Conservation (phyloP, 1,140 invertebrate species). For the Aphidius ervi region DNA sequence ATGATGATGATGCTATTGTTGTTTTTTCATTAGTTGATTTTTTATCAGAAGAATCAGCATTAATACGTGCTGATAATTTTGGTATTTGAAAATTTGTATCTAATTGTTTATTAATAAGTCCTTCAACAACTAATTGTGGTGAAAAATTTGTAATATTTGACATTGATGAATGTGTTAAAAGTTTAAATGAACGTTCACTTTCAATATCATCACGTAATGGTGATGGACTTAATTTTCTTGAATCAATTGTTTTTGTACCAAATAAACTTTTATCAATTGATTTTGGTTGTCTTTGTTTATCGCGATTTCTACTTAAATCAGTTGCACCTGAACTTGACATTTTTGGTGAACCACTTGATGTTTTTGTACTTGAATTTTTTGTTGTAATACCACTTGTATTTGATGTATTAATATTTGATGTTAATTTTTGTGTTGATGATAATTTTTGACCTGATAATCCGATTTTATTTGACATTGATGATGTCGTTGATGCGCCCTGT, state of each 20-base stretch:
- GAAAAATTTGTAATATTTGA: slow-evolving; percentile 48
- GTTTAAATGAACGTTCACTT: slow-evolving; percentile 54
- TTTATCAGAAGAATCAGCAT: slow-evolving; percentile 39
- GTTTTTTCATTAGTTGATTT: slow-evolving; percentile 32
- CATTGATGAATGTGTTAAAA: slow-evolving; percentile 54
- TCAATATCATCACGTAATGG: slow-evolving; percentile 60
- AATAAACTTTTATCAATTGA: slow-evolving; percentile 61
- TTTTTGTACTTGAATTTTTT: slow-evolving; percentile 43
- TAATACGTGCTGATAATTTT: slow-evolving; percentile 63
- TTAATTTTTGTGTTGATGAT: slow-evolving; percentile 46
- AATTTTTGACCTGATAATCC: slow-evolving; percentile 50
- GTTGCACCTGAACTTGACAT: slow-evolving; percentile 46
- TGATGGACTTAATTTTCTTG: slow-evolving; percentile 63
- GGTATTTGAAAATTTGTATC: slow-evolving; percentile 85
- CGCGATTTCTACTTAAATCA: slow-evolving; percentile 58
- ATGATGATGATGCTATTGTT: slow-evolving; percentile 1
- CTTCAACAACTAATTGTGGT: slow-evolving; percentile 60
- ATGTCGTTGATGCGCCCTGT: slow-evolving; percentile 16
- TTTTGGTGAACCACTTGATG: slow-evolving; percentile 50
- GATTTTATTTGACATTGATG: slow-evolving; percentile 33
- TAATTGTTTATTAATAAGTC: slow-evolving; percentile 66
- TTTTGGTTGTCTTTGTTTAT: slow-evolving; percentile 54
- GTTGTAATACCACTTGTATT: slow-evolving; percentile 28
- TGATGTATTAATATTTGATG: slow-evolving; percentile 32
- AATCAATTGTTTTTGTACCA: slow-evolving; percentile 56